These are phyloP conservation scores for Pachypanchax playfairii DNA, from an alignment of 2,113 vertebrate genomes.

Conservation along the genomic window DNA sequence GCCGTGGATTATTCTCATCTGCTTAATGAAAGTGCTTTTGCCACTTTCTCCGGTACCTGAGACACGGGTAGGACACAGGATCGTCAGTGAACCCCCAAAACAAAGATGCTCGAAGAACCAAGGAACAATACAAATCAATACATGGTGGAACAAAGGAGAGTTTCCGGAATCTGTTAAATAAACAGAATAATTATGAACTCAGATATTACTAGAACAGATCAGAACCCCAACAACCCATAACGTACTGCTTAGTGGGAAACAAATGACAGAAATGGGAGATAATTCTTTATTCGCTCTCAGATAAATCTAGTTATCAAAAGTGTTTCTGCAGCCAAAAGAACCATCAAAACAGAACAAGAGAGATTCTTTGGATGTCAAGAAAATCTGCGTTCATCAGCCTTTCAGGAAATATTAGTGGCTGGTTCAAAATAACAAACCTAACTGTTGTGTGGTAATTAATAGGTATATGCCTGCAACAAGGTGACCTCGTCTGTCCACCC, in stretches of 20 bases:
- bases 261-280: not conserved
- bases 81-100: not conserved
- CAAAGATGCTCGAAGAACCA: not conserved
- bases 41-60: conserved; percentile 90
- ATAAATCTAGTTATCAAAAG: not conserved
- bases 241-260: not conserved
- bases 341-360: not conserved
- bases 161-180: too few relatives aligned
- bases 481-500: conserved; percentile 39
- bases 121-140: not conserved
- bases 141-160: too few relatives aligned
- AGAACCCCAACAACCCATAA: not conserved
- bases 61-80: not conserved
- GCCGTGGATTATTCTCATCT: conserved; percentile 92
- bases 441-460: conserved; percentile 23
- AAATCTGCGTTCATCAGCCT: not conserved
- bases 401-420: not conserved
- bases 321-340: not conserved
- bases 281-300: not conserved
- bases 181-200: too few relatives aligned
- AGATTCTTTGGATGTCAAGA: not conserved
- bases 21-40: conserved; percentile 94
- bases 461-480: not conserved
- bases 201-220: too few relatives aligned
- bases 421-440: not conserved